phyloP scores from a whole-genome alignment of 2,888 invertebrate species.

The Sminthurides aquaticus region DNA sequence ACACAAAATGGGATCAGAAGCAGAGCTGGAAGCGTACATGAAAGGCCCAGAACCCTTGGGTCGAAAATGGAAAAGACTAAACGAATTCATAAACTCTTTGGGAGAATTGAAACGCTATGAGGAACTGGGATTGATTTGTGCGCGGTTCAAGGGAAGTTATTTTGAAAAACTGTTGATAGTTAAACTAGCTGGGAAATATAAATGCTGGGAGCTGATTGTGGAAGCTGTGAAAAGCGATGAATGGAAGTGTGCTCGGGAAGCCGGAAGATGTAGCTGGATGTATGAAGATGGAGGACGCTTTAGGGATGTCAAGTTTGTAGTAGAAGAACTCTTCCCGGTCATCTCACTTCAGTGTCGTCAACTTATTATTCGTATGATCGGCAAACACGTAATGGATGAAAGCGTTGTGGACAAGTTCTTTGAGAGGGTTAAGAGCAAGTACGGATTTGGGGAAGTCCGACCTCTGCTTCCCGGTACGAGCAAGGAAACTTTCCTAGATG shows the following conservation, averaged over 20 bases:
- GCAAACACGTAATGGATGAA: neutral
- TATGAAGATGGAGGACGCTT: neutral
- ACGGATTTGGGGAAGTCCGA: neutral
- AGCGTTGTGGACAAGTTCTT: neutral
- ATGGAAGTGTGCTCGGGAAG: neutral
- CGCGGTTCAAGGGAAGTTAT: neutral
- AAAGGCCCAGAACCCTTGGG: neutral
- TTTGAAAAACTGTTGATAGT: neutral
- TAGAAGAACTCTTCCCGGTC: neutral
- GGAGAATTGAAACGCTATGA: neutral
- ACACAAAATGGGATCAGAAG: too few relatives aligned
- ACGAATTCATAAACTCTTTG: neutral
- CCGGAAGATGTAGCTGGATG: neutral
- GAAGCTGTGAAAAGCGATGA: neutral
- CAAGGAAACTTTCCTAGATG: neutral
- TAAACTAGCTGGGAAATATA: neutral
- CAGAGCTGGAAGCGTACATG: too few relatives aligned
- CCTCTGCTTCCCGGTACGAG: neutral
- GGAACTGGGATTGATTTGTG: neutral
- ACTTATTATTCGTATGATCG: neutral
- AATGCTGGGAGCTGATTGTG: neutral
- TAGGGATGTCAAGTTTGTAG: neutral
- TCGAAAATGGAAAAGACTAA: neutral
- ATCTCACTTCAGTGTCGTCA: neutral
- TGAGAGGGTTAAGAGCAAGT: neutral